Base-by-base conservation (phyloP, 2,797 vertebrate species). In the Channallabes apus region DNA sequence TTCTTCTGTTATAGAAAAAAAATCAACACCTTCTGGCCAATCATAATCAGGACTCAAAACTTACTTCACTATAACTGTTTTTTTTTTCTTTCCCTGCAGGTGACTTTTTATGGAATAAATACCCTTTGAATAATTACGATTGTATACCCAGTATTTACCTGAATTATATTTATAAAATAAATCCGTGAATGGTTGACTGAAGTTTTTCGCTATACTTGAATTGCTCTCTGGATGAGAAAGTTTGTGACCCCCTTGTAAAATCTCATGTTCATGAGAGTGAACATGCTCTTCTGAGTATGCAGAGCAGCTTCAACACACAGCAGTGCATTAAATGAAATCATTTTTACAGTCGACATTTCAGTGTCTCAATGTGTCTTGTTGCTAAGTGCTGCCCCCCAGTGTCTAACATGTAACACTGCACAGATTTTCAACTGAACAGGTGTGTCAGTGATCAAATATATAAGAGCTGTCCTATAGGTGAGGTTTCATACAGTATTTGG, bases 321-420 rank as follows among this genome's bases (percentile, higher is more conserved):
- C 6, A 12, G 7, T 29, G 17, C 1, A 51, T 72, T 72, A 5
- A 67, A 85, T 82, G 20, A 80, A 29, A 79, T 67, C 29, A 14
- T 59, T 5, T 46, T 8, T 46, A 46, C 41, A 46, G 41, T 46
- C 46, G 51, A 14, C 51, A 54, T 54, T 54, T 54, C 12, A 54
- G 12, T 46, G 27, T 78, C 58, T 79, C 41, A 51, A 29, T 54
- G 65, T 29, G 56, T 85, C 79, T 84, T 78, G 9, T 84, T 87
- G 92, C 91, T 88, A 88, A 91, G 92, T 94, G 94, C 93, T 94
- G 95, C 95, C 95, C 89, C 91, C 94, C 92, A 91, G 93, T 93
- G 94, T 88, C 84, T 72, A 12, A 29, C 80, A 29, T 61, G 56
- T 65, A 91, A 82, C 89, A 90, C 67, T 82, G 88, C 91, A 92